A percentile compares a stretch with the other conserved stretches of the same genome.
phyloP scores from a whole-genome alignment of 2,797 vertebrate genomes.

The Siniperca undulata region DNA sequence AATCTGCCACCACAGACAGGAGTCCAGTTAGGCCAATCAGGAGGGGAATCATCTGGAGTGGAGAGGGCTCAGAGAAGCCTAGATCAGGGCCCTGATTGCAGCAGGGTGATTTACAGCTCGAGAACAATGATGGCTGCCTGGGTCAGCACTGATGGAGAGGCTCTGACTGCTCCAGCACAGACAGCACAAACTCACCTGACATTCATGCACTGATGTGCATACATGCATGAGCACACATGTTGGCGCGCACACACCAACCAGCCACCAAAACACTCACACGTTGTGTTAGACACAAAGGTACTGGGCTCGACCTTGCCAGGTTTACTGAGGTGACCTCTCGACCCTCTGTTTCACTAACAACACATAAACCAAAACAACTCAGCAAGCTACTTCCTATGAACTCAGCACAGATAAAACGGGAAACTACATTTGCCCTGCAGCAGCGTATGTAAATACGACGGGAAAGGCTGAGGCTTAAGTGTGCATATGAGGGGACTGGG shows the following conservation, averaged over 20 bases:
- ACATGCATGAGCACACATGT: slow-evolving; percentile 51
- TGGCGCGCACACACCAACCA: background rate
- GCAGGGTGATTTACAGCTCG: slow-evolving; percentile 84
- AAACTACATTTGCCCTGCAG: slow-evolving; percentile 72
- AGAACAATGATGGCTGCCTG: slow-evolving; percentile 83
- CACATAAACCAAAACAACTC: slow-evolving; percentile 81
- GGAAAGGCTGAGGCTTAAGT: slow-evolving; percentile 79
- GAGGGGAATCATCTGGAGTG: slow-evolving; percentile 86
- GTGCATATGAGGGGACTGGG: slow-evolving; percentile 68
- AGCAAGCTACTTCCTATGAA: slow-evolving; percentile 84
- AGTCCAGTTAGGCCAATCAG: slow-evolving; percentile 89
- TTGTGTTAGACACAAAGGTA: slow-evolving; percentile 44
- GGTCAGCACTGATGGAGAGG: slow-evolving; percentile 81
- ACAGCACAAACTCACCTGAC: slow-evolving; percentile 76
- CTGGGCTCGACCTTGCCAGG: slow-evolving; percentile 33
- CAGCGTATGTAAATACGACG: slow-evolving; percentile 72
- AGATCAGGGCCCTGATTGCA: slow-evolving; percentile 86
- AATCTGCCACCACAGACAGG: slow-evolving; percentile 85
- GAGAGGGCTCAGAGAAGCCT: slow-evolving; percentile 77
- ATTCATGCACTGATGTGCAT: slow-evolving; percentile 57
- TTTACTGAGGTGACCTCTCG: slow-evolving; percentile 72
- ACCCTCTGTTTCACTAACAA: slow-evolving; percentile 79
- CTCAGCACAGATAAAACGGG: slow-evolving; percentile 73
- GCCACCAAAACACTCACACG: slow-evolving; percentile 29
- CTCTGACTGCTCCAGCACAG: slow-evolving; percentile 60